Evolutionary conservation across 2,797 vertebrate genomes (phyloP), one percentile per base, ranked within the genome.

Genomic region (Sebastes variabilis): DNA sequence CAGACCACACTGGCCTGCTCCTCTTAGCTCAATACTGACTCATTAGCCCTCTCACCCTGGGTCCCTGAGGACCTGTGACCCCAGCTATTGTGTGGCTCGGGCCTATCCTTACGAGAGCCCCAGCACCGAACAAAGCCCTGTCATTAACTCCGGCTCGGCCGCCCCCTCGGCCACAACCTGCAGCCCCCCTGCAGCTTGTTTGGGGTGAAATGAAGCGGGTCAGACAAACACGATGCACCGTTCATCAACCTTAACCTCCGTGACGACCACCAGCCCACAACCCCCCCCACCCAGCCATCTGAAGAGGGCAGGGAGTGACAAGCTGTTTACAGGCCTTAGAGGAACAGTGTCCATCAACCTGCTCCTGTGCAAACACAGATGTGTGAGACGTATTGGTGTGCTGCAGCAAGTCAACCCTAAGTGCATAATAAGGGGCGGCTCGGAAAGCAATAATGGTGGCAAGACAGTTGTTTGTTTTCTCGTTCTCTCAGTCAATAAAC

Each of bases 41-140:
- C 87, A 93, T 91, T 79, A 89, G 86, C 74, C 87, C 76, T 83
- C 77, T 92, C 85, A 73, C 85, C 84, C 83, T 8, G 49, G 60
- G 80, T 81, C 86, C 83, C 86, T 14, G n/a, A 81, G 78, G 92
- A 93, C 88, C 87, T 83, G 73, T 91, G 89, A 93, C 91, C 91
- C 82, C 14, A 3, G 67, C 86, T 79, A 83, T 92, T 92, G 90
- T 92, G 81, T 84, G 79, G 77, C 79, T 68, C 4, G 3, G 77
- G 27, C 88, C 86, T 74, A 38, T 84, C 80, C 78, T 54, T 66
- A 80, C 49, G 30, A 75, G 83, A 87, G 79, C 76, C 78, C 67
- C 29, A 49, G 60, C 18, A 10, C 58, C 29, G 1, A 85, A 93
- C 90, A 94, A 93, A 93, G 88, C 87, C 80, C 25, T 36, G 83